These are phyloP conservation scores for Saccostrea glomerata DNA, from an alignment of 1,140 invertebrate genomes.

Conservation along the genomic window DNA sequence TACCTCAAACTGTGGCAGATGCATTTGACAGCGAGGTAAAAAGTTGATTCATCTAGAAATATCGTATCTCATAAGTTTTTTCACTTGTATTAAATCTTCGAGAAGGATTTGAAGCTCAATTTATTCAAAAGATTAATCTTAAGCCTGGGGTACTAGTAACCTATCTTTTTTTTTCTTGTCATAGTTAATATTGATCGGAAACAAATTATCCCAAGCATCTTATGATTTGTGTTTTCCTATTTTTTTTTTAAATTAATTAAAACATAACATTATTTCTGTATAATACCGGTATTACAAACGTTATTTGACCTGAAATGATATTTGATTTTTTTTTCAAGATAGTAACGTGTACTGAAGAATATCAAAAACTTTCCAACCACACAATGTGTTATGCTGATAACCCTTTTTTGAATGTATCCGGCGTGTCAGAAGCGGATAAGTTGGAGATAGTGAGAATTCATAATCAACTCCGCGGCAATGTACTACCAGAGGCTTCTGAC, in stretches of 20 bases:
- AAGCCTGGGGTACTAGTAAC: too few relatives aligned
- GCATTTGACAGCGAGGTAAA: neutral
- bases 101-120: too few relatives aligned
- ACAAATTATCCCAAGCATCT: too few relatives aligned
- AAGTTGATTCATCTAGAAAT: neutral
- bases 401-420: constrained; percentile 51
- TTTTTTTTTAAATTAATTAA: neutral
- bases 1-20: neutral
- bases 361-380: constrained; percentile 59
- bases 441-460: constrained; percentile 59
- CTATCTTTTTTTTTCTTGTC: too few relatives aligned
- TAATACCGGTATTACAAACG: neutral
- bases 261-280: neutral
- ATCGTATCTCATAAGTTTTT: too few relatives aligned
- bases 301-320: neutral
- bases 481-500: constrained; percentile 63
- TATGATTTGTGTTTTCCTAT: neutral
- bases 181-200: too few relatives aligned
- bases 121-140: too few relatives aligned
- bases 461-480: constrained; percentile 59
- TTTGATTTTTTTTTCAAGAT: neutral
- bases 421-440: constrained; percentile 58
- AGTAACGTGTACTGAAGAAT: constrained; percentile 62
- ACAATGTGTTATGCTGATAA: constrained; percentile 67
- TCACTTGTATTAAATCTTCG: too few relatives aligned